phyloP scores from a whole-genome alignment of 2,888 invertebrate genomes.

The Eugnorisma glareosa region DNA sequence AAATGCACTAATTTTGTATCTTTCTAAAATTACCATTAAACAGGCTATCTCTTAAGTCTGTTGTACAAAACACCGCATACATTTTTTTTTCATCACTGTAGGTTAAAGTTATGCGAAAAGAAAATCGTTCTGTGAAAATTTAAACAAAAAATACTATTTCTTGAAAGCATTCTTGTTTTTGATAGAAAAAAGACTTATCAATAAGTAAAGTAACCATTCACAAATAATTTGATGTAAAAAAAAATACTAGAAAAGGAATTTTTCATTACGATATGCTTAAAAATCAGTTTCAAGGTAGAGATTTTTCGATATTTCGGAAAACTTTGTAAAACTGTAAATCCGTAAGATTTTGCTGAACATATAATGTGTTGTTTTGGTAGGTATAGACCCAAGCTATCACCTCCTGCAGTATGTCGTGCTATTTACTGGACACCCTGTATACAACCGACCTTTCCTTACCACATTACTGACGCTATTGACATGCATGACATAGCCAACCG shows the following conservation, averaged over 20 bases:
- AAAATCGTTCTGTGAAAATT: constrained; percentile 11
- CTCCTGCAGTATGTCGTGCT: no score
- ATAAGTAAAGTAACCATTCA: constrained; percentile 2
- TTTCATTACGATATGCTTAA: constrained; percentile 12
- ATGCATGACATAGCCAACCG: no score
- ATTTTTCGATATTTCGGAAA: constrained; percentile 9
- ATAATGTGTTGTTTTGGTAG: no score
- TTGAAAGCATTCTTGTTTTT: constrained; percentile 5
- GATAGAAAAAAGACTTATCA: constrained; percentile 2
- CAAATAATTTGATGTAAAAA: constrained; percentile 15
- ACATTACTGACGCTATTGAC: no score
- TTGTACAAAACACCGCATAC: constrained; percentile 19
- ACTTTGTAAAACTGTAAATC: constrained; percentile 10
- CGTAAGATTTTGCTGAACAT: no score
- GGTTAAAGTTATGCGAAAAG: constrained; percentile 3
- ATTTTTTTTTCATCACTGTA: constrained; percentile 10
- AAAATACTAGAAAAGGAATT: neutral
- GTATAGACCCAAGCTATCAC: no score
- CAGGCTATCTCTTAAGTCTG: constrained; percentile 11
- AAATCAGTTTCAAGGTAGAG: constrained; percentile 10
- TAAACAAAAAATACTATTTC: neutral
- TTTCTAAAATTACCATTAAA: constrained; percentile 17
- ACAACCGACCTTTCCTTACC: no score
- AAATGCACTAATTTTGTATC: constrained; percentile 17
- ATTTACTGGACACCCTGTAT: no score